These are phyloP conservation scores for Epinephelus cyanopodus DNA, from an alignment of 2,113 vertebrate genomes.

Conservation along the genomic window DNA sequence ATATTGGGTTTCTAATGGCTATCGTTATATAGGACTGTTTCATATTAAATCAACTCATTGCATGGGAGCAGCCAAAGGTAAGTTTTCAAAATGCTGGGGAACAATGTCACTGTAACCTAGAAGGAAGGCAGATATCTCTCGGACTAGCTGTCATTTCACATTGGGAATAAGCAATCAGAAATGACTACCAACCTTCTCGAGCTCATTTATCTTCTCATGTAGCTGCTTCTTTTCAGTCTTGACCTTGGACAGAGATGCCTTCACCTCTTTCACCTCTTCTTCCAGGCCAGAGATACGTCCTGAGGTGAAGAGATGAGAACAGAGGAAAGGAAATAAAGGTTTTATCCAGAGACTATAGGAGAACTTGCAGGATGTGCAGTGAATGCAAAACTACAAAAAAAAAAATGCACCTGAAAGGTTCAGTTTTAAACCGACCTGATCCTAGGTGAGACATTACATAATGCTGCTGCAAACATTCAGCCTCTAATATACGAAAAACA, in stretches of 20 bases:
- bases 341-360: background rate
- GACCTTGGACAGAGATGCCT: constrained; percentile 83
- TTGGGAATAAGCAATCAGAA: background rate
- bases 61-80: background rate
- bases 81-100: background rate
- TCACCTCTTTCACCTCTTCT: constrained; percentile 90
- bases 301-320: constrained; percentile 26
- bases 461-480: constrained; percentile 5
- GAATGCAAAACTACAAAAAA: background rate
- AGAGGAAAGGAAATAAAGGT: background rate
- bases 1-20: background rate
- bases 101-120: background rate
- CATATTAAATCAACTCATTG: background rate
- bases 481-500: constrained; percentile 42
- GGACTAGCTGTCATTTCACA: background rate
- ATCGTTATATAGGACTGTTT: background rate
- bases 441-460: constrained; percentile 37
- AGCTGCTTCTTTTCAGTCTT: constrained; percentile 92
- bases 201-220: constrained; percentile 89
- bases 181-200: constrained; percentile 90
- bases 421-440: background rate
- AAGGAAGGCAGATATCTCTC: background rate
- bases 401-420: constrained; percentile 9
- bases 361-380: background rate
- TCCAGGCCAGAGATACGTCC: constrained; percentile 89